Evolutionary conservation across 2,113 vertebrate genomes (phyloP), one percentile per base, ranked within the genome.

Genomic region (Ovibos moschatus): DNA sequence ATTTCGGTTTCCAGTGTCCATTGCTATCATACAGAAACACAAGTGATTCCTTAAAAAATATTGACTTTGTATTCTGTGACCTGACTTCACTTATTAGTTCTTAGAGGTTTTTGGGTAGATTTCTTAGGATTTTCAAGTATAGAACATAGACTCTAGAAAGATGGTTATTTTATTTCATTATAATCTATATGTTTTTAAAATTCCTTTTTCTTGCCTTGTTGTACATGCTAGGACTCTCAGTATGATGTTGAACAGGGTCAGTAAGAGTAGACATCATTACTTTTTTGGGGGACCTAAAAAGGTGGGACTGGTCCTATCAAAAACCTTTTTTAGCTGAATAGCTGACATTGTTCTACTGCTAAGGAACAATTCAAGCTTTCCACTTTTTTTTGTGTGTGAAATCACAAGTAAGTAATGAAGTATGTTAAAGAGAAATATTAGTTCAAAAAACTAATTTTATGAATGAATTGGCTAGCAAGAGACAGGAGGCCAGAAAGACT

Each of bases 171-270:
- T 64, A n/a, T 87, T 30, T 17, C 33, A 40, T 60, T 82, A 30
- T 6, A 78, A 67, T 87, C 17, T 62, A n/a, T 74, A 71, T 85
- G 3, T 76, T 67, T 90, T 67, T 62, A 25, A 36, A 36, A 40
- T 58, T 76, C 85, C 5, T 45, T 97, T 95, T 95, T 64, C 74
- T 95, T 95, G 12, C 19, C 12, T 87, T 89, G n/a, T 94, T 88
- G 12, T 16, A 57, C 33, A 91, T n/a, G 14, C 21, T 60, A 60
- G 21, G n/a, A 74, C n/a, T 33, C 76, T 45, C 25, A 28, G 13
- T 76, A 85, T 76, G 25, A 60, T 62, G 3, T 51, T 78, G 19
- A 88, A 50, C n/a, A 71, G 45, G 28, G 58, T 53, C 93, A 60
- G 30, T 95, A 27, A 86, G 43, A 33, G 43, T 67, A 57, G 60